Base-by-base conservation (phyloP, 2,113 vertebrate genomes). In the Morone chrysops region DNA sequence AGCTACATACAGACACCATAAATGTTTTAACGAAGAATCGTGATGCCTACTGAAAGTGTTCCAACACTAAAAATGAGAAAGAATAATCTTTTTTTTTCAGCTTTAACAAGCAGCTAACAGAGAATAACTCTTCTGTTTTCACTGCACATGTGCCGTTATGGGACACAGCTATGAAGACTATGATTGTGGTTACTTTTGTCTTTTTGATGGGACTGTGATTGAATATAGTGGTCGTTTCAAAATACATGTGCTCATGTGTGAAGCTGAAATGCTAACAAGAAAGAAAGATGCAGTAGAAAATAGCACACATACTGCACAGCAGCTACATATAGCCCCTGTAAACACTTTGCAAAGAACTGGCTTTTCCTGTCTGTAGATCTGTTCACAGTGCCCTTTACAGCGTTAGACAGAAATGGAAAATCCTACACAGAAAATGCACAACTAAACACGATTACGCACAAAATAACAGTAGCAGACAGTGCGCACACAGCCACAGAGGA, bases 1-100 rank as follows among this genome's bases (percentile, higher is more conserved):
- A 41, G 40, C 5, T 41, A 6, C 40, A 41, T 41, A 41, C 2
- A 41, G 41, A 0, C 41, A 41, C 41, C 1, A 7, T 41, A 41
- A 41, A 41, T 6, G 41, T 41, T 6, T 41, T 41, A 41, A 22
- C n/a, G 22, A 22, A 56, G 18, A 8, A 22, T 10, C 2, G n/a
- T 11, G 3, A 56, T 1, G 8, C 31, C 2, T 31, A 31, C 41
- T 70, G 3, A 74, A 75, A 61, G 72, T 77, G 47, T 74, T 70
- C 50, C 36, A 47, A 66, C 36, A 51, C 11, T 41, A 69, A 62
- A 73, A 38, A 72, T 45, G 61, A 62, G 38, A 72, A 84, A 22
- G n/a, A 25, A 25, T 7, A 65, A 75, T 40, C 0, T 75, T 38
- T 9, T 25, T 25, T 75, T 38, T 56, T 57, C 20, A 18, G 41